Evolutionary conservation across 2,113 vertebrate genomes (phyloP), one percentile per base, ranked within the genome.

Genomic region (Datnioides undecimradiatus): DNA sequence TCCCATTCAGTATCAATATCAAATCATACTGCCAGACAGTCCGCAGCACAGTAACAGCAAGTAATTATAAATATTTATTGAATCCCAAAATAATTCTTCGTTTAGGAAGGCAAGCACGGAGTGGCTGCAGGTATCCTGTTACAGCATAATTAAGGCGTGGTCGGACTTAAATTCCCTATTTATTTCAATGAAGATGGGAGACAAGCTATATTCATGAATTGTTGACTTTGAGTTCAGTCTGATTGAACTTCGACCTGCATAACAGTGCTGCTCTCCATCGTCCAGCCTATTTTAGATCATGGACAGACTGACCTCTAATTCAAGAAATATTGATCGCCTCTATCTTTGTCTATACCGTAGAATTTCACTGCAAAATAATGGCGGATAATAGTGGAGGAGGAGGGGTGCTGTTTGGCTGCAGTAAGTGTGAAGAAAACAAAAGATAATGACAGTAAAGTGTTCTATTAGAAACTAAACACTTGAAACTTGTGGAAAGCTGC

Each of bases 1-100:
- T 70, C 49, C 73, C 65, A 65, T 72, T 77, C 72, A 48, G 48
- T 58, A 73, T 86, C 73, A 82, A 76, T 79, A 77, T 76, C 68
- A 52, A 70, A 80, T 71, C 49, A 21, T 45, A 29, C 69, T 69
- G 55, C 60, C 66, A 36, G 16, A 33, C 43, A 70, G 70, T 84
- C 59, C 25, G 48, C 83, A 76, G 74, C 72, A 51, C 84, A 65
- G 63, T 9, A 58, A n/a, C 40, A 59, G 69, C 21, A 52, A 71
- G 55, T 66, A 68, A 79, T 68, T 59, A 59, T 23, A 58, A 23
- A 79, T 73, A 73, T 67, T 83, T 58, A 80, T 52, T 17, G 19
- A 43, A 19, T 73, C 70, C 57, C 11, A 73, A 79, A 73, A 83
- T 63, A 73, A 84, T 75, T 40, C 49, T 31, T 45, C 52, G 63